phyloP scores from a whole-genome alignment of 2,888 invertebrate genomes.

The Exephanes ischioxanthus region DNA sequence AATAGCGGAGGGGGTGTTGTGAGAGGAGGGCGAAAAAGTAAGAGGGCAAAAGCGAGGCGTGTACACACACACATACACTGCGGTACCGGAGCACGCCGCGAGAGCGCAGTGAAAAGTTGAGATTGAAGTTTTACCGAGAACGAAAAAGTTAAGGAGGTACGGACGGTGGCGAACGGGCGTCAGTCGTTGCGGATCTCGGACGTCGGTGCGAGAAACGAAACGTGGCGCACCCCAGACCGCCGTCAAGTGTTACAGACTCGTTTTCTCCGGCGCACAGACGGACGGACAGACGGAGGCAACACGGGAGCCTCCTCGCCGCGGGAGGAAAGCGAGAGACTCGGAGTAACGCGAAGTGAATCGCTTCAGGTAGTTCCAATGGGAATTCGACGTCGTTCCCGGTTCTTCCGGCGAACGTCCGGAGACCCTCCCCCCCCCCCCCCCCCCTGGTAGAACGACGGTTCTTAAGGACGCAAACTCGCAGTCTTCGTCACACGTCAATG shows the following conservation, averaged over 20 bases:
- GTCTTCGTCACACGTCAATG: conserved; percentile 8
- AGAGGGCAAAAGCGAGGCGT: conserved; percentile 9
- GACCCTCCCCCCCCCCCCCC: neutral
- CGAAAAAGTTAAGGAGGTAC: conserved; percentile 76
- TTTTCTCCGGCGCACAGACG: conserved; percentile 28
- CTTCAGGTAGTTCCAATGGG: conserved; percentile 58
- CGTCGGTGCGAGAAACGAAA: conserved; percentile 50
- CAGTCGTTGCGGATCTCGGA: conserved; percentile 61
- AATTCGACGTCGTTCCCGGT: conserved; percentile 57
- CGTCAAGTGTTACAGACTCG: conserved; percentile 59
- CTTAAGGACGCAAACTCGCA: conserved; percentile 53
- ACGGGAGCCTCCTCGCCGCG: neutral
- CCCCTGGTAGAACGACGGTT: neutral
- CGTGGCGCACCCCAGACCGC: conserved; percentile 28
- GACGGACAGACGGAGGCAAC: neutral
- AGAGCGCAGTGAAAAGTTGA: conserved; percentile 76
- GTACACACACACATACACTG: conserved; percentile 10
- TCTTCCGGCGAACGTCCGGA: conserved; percentile 36
- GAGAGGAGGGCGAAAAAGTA: neutral
- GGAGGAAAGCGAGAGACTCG: conserved; percentile 1
- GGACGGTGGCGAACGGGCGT: conserved; percentile 46
- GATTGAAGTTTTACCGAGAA: conserved; percentile 79
- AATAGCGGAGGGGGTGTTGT: conserved; percentile 15
- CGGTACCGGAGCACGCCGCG: conserved; percentile 14
- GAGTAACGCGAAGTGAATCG: conserved; percentile 50